A percentile compares a stretch with the other conserved stretches of the same genome.
Evolutionary conservation across 1,140 invertebrate genomes (phyloP).

Genomic region (Aplysia californica): DNA sequence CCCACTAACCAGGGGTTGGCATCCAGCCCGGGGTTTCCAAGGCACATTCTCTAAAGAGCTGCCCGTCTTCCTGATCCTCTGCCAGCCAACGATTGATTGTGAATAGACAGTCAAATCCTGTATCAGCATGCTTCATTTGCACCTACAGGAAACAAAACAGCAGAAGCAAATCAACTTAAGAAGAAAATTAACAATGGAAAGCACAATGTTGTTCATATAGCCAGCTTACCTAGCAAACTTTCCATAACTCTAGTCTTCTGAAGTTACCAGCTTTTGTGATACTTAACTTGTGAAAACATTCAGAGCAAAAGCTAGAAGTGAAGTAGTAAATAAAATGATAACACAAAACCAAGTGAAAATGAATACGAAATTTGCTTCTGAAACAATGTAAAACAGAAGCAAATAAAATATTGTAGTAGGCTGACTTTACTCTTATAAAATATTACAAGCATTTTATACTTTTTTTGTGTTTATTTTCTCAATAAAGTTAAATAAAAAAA

Average conservation of each 20-base stretch:
- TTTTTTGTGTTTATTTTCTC: not conserved
- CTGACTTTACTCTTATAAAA: not conserved
- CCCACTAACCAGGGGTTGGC: conserved; percentile 44
- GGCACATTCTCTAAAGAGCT: conserved; percentile 53
- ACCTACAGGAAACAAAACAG: too few species aligned
- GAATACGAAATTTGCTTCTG: not conserved
- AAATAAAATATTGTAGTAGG: not conserved
- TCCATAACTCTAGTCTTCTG: too few species aligned
- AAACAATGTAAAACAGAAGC: not conserved
- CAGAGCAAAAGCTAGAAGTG: too few species aligned
- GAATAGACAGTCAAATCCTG: conserved; percentile 45
- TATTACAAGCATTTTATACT: not conserved
- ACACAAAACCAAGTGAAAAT: too few species aligned
- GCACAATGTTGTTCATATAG: not conserved
- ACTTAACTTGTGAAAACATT: too few species aligned
- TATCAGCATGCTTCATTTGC: conserved; percentile 38
- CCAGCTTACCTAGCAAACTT: too few species aligned
- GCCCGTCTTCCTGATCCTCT: conserved; percentile 46
- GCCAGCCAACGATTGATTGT: conserved; percentile 57
- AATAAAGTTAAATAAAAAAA: not conserved
- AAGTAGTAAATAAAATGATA: too few species aligned
- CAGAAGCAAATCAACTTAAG: too few species aligned
- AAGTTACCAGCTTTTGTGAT: too few species aligned
- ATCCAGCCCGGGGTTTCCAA: conserved; percentile 34
- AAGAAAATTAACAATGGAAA: too few species aligned